Conservation (phyloP, 2,797 vertebrate species). For the Lemur catta region DNA sequence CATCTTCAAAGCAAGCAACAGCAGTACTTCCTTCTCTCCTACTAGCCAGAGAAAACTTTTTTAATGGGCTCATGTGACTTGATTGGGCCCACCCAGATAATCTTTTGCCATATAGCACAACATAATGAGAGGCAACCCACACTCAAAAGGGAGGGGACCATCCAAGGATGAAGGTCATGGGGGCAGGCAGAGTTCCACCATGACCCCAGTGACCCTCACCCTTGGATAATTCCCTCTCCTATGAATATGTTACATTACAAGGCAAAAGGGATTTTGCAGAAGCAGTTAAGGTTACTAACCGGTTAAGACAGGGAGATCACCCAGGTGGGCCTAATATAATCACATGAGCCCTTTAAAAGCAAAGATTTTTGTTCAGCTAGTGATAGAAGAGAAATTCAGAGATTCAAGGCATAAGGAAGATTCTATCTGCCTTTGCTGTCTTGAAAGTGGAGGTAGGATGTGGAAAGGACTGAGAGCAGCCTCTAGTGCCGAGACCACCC, state of each 20-base stretch:
- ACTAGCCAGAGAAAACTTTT: not conserved
- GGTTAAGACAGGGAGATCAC: not conserved
- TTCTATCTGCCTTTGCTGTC: not conserved
- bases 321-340: not conserved
- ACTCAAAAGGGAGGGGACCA: not conserved
- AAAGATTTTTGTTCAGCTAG: not conserved
- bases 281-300: not conserved
- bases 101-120: not conserved
- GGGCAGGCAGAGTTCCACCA: not conserved
- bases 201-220: not conserved
- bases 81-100: not conserved
- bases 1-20: not conserved
- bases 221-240: not conserved
- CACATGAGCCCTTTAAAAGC: not conserved
- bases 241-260: not conserved
- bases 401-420: not conserved
- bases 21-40: not conserved
- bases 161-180: not conserved
- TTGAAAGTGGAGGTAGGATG: not conserved
- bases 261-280: not conserved
- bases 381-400: not conserved
- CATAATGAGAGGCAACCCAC: not conserved
- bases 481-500: not conserved
- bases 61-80: not conserved
- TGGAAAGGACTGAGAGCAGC: not conserved